Conservation (phyloP, 2,888 invertebrate species). For the Odontomyia ornata region DNA sequence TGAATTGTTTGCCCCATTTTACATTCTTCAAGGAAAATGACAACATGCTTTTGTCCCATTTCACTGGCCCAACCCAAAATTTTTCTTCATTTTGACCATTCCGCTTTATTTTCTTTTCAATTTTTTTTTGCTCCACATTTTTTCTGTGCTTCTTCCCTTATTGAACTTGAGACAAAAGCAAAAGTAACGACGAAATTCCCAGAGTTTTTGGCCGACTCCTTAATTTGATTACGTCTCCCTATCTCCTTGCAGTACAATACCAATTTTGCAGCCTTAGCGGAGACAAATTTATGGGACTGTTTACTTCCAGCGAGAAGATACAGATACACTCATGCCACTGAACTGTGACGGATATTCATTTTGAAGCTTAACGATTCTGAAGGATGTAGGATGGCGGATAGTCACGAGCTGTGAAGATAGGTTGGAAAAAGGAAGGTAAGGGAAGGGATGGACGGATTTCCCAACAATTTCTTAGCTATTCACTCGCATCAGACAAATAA, state of each 20-base stretch:
- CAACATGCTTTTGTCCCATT: constrained; percentile 29
- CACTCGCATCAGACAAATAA: neutral
- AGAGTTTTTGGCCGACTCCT: constrained; percentile 24
- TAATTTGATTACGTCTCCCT: constrained; percentile 41
- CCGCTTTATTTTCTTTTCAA: neutral
- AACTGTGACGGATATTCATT: neutral
- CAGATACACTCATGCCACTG: neutral
- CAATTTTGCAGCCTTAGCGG: constrained; percentile 12
- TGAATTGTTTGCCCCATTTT: constrained; percentile 48
- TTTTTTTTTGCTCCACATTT: neutral
- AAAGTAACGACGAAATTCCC: neutral
- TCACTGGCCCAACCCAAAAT: neutral
- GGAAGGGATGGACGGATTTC: neutral
- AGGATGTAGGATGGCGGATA: neutral
- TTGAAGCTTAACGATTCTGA: neutral
- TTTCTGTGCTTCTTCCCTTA: neutral
- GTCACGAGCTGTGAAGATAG: no score
- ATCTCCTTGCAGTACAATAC: neutral
- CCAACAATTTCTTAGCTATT: neutral
- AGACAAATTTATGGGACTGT: constrained; percentile 43
- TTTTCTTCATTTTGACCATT: neutral
- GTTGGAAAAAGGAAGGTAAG: no score
- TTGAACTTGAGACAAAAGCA: constrained; percentile 14
- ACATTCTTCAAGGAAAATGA: constrained; percentile 34
- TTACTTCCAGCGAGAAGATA: constrained; percentile 24